phyloP scores from a whole-genome alignment of 2,113 vertebrate species.

The Dasyurus viverrinus region DNA sequence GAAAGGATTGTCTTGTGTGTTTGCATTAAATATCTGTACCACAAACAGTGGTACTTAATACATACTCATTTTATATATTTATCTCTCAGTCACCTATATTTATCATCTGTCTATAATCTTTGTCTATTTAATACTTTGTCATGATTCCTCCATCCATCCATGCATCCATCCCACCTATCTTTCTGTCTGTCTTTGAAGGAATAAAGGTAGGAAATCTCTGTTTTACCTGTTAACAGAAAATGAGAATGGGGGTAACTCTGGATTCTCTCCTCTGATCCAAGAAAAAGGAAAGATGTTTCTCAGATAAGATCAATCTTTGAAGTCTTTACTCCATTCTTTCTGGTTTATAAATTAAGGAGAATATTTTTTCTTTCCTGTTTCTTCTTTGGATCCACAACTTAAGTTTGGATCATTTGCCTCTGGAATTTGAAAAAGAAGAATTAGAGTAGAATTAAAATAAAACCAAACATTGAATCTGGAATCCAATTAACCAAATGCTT shows the following conservation, averaged over 20 bases:
- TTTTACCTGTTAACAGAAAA: conserved; percentile 43
- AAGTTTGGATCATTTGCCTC: conserved; percentile 37
- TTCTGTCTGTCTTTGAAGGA: conserved; percentile 11
- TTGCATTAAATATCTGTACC: background rate
- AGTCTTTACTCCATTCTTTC: background rate
- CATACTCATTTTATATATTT: background rate
- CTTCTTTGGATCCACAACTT: conserved; percentile 33
- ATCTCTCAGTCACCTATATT: background rate
- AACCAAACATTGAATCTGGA: background rate
- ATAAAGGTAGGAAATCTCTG: conserved; percentile 35
- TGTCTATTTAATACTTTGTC: too few species aligned
- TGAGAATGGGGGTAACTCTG: background rate
- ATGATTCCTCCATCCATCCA: too few species aligned
- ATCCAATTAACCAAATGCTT: conserved; percentile 4
- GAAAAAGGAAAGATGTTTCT: background rate
- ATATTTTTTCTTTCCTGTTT: conserved; percentile 36
- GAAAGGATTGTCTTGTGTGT: background rate
- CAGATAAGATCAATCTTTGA: background rate
- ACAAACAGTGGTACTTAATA: background rate
- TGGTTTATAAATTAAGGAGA: conserved; percentile 45
- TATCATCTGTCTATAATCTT: background rate
- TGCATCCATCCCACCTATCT: too few species aligned
- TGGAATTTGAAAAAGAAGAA: conserved; percentile 27
- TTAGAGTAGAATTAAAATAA: conserved; percentile 14
- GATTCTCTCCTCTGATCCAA: conserved; percentile 26